Base-by-base conservation (phyloP, 1,140 invertebrate genomes). In the Pachyrhynchus sulphureomaculatus region DNA sequence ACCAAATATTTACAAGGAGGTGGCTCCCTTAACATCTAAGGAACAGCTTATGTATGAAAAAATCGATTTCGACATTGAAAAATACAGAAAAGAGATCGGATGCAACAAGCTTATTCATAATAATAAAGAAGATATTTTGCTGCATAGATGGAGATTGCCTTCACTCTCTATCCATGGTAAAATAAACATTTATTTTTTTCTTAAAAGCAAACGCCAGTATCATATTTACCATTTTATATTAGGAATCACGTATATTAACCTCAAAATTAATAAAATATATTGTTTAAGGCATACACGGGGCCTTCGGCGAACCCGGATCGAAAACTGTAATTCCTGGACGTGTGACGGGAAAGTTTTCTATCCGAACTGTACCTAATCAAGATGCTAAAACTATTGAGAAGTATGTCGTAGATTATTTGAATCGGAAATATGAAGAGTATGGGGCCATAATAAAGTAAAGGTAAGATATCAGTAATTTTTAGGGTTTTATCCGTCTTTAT, bases 301-400 rank as follows among this genome's bases (percentile, higher is more conserved):
- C 95, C 12, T 97, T 96, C 70, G 88, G 86, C 76, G 95, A 93
- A 64, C 80, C 88, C n/a, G 96, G 96, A 39, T 84, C 86, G 13
- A 99, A 99, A 74, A 98, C 95, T 56, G 95, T 98, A 0, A 98
- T 98, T 68, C 95, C 95, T 1, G 81, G 86, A 33, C 96, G 95
- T 77, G 94, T 98, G 0, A 89, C 87, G 71, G 95, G 95, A 24
- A 98, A 98, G 77, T 98, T 98, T 75, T 97, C 94, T 0, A 89
- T 98, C 65, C 84, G 96, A 64, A 85, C 96, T 67, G 95, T 98
- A 0, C 95, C 95, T 0, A 81, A 96, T 72, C 93, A 96, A 41
- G 37, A 41, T 12, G 15, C 8, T 21, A 18, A 18, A 18, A 41
- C 4, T 66, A 84, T 94, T 29, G 85, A 86, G 48, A 78, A 90